Evolutionary conservation across 2,888 invertebrate species (phyloP).

Genomic region (Balanococcus diminutus): DNA sequence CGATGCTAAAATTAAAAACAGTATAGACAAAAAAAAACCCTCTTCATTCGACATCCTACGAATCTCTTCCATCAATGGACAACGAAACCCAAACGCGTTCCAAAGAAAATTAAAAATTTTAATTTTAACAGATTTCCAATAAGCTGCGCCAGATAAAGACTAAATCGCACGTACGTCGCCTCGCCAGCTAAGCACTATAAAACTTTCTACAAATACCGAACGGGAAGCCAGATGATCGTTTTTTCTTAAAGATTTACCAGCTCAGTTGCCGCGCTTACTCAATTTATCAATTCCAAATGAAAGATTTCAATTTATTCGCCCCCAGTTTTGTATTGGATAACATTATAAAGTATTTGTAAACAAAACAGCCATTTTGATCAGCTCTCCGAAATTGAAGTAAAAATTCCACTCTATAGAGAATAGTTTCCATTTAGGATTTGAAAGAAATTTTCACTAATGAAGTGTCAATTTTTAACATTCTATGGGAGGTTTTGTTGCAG

Average conservation of each 20-base stretch:
- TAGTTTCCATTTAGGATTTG: constrained; percentile 28
- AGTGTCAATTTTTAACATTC: neutral
- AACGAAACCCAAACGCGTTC: neutral
- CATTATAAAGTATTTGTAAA: constrained; percentile 18
- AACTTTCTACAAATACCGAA: constrained; percentile 19
- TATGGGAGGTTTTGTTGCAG: too few relatives aligned
- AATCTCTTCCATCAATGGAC: constrained; percentile 1
- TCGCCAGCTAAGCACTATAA: too few relatives aligned
- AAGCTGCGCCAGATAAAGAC: neutral
- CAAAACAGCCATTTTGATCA: neutral
- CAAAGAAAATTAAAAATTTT: constrained; percentile 40
- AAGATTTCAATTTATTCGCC: constrained; percentile 21
- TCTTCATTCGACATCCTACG: neutral
- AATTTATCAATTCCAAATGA: constrained; percentile 33
- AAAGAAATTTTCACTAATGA: neutral
- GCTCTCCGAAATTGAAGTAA: neutral
- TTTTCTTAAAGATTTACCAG: neutral
- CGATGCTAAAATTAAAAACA: neutral
- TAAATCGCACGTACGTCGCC: too few relatives aligned
- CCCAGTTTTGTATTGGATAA: neutral
- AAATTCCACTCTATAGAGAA: neutral
- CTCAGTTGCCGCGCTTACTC: neutral
- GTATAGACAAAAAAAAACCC: neutral
- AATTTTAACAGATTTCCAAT: constrained; percentile 23
- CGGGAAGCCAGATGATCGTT: neutral